Conservation (phyloP, 2,113 vertebrate genomes). For the Telmatochromis brachygnathus region DNA sequence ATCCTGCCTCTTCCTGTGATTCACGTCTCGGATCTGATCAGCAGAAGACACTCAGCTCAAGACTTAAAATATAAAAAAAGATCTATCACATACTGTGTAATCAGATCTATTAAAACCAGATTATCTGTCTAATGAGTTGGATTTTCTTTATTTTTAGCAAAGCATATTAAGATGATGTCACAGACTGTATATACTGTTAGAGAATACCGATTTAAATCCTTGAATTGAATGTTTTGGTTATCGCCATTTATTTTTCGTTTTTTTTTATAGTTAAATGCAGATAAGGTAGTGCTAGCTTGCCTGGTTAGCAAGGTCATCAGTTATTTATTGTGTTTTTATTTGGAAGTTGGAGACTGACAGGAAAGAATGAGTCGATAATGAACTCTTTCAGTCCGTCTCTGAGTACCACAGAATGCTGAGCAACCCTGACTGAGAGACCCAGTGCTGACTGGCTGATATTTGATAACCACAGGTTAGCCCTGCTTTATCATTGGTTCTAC, state of each 20-base stretch:
- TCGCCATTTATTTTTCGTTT: rapidly evolving
- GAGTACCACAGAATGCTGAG: background rate
- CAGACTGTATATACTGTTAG: background rate
- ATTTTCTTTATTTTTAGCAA: background rate
- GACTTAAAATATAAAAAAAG: background rate
- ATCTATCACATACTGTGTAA: background rate
- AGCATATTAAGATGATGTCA: background rate
- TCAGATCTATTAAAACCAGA: background rate
- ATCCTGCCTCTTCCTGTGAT: conserved; percentile 10
- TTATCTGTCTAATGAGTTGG: background rate
- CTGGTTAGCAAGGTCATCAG: background rate
- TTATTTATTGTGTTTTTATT: background rate
- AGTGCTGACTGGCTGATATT: background rate
- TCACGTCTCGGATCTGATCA: background rate
- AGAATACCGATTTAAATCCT: background rate
- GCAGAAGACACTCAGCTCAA: background rate
- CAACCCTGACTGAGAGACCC: background rate
- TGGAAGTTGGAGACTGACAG: background rate
- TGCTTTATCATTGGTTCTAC: background rate
- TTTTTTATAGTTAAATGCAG: background rate
- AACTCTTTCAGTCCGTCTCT: background rate
- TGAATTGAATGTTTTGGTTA: background rate
- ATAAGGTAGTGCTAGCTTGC: background rate
- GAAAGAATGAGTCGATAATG: background rate
- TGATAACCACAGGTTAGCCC: background rate